Percentiles rank a stretch among this genome's conserved stretches.
Evolutionary conservation across 2,113 vertebrate species (phyloP).

Genomic region (Sakesphorus luctuosus): DNA sequence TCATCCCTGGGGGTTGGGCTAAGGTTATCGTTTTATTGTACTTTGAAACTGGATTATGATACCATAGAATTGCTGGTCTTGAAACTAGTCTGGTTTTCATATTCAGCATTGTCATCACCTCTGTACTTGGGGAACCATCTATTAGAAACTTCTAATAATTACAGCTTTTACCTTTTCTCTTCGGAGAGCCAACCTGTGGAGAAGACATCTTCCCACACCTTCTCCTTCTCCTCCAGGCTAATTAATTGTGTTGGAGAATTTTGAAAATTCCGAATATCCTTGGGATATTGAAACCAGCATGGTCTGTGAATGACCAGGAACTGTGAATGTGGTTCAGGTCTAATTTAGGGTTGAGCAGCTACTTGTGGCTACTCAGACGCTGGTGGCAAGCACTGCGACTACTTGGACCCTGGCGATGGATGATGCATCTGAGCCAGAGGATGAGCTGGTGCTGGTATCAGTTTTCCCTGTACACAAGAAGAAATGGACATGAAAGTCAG

Average conservation of each 20-base stretch:
- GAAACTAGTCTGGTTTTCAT: background rate
- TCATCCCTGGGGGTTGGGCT: background rate
- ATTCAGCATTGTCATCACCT: background rate
- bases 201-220: background rate
- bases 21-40: background rate
- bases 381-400: background rate
- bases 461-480: background rate
- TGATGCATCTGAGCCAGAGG: background rate
- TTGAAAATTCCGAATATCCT: background rate
- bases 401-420: background rate
- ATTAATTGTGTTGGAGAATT: background rate
- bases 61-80: background rate
- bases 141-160: background rate
- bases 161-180: background rate
- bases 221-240: background rate
- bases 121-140: background rate
- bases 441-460: background rate
- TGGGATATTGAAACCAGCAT: background rate
- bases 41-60: background rate
- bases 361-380: background rate
- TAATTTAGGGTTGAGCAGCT: background rate
- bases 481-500: background rate
- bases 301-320: background rate
- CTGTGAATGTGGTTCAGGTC: background rate
- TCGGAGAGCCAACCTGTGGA: accelerated